Base-by-base conservation (phyloP, 2,797 vertebrate genomes). In the Siniperca scherzeri region DNA sequence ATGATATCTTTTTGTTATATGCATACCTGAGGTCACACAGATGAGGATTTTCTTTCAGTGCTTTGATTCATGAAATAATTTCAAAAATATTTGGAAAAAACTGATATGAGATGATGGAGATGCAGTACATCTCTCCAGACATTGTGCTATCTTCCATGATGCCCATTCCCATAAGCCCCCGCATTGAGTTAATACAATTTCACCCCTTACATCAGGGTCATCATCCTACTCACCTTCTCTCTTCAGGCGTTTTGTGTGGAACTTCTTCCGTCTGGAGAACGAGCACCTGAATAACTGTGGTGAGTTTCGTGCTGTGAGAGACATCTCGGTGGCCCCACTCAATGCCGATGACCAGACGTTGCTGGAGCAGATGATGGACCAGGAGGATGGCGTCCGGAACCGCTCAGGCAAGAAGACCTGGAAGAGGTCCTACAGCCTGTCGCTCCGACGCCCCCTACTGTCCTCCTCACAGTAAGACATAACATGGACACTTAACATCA, bases 351-450 rank as follows among this genome's bases (percentile, higher is more conserved):
- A 99, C 94, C 97, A 99, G 96, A 99, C 98, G 0, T 96, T 99
- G 64, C 95, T 99, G 89, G 98, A 99, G 92, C 98, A 99, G 95
- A 99, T 99, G 98, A 99, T 99, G 98, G 98, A 99, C 94, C 97
- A 98, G 95, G 98, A 99, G 0, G 98, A 99, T 0, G 98, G 98
- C 0, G 97, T 99, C 5, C 94, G 96, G 19, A 99, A 99, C 94
- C 97, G 98, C 70, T 97, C 97, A 36, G 99, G 98, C 91, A 98
- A 97, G 91, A 98, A 97, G 90, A 93, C 93, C 53, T 98, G 98
- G 97, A 99, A 98, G 89, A 95, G 97, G 80, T 98, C 96, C 91
- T 96, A 98, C 95, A 98, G 97, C 87, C 95, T 99, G 85, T 97
- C 97, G 2, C 94, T 99, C 64, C 96, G 97, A 68, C 94, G 97